Evolutionary conservation across 2,888 invertebrate species (phyloP).

Genomic region (Melanostoma mellinum): DNA sequence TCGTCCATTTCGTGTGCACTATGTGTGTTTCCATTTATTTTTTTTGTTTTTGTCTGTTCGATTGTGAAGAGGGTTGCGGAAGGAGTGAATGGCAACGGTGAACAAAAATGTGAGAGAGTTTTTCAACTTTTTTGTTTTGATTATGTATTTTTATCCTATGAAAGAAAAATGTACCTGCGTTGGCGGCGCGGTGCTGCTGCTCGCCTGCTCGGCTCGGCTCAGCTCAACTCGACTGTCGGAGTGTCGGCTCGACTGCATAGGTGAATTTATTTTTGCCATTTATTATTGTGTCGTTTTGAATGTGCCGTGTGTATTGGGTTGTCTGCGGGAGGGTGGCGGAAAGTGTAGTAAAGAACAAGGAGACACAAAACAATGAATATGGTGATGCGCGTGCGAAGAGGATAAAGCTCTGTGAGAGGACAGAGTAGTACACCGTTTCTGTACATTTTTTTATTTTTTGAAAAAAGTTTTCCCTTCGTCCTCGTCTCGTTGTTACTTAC

Average conservation of each 20-base stretch:
- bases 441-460: constrained; percentile 3
- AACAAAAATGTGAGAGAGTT: constrained; percentile 66
- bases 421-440: constrained; percentile 23
- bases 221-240: background rate
- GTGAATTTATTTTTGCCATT: constrained; percentile 62
- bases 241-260: constrained; percentile 32
- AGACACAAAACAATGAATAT: constrained; percentile 61
- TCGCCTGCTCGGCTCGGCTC: background rate
- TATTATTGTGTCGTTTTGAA: constrained; percentile 18
- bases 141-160: constrained; percentile 70
- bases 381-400: constrained; percentile 68
- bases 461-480: constrained; percentile 25
- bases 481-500: background rate
- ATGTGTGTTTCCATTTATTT: constrained; percentile 39
- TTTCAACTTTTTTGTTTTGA: constrained; percentile 73
- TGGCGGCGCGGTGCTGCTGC: constrained; percentile 44
- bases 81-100: constrained; percentile 14
- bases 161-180: constrained; percentile 65
- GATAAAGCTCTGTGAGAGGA: constrained; percentile 38
- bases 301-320: background rate
- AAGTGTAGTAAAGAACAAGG: constrained; percentile 35
- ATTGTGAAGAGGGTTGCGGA: constrained; percentile 39
- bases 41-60: constrained; percentile 45
- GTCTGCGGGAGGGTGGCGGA: background rate
- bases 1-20: constrained; percentile 66